phyloP scores from a whole-genome alignment of 1,140 invertebrate species.

The Aphaenogaster ashmeadi region DNA sequence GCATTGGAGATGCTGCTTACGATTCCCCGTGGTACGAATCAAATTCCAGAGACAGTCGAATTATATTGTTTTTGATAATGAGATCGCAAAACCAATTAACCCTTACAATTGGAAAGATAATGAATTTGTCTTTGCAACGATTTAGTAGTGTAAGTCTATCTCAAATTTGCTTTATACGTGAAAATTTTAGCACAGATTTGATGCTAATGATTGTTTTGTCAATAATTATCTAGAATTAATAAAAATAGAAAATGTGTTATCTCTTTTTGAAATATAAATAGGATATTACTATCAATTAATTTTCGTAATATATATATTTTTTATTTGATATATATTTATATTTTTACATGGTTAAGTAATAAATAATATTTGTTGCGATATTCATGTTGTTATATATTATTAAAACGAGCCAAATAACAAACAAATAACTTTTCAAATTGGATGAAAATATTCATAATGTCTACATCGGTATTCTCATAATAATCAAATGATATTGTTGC shows the following conservation, averaged over 20 bases:
- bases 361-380: background rate
- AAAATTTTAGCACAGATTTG: background rate
- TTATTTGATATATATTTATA: background rate
- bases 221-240: background rate
- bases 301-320: background rate
- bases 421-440: background rate
- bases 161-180: background rate
- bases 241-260: background rate
- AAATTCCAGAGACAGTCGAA: conserved; percentile 16
- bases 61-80: conserved; percentile 53
- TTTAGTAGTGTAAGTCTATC: conserved; percentile 61
- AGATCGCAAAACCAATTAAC: conserved; percentile 57
- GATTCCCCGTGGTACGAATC: conserved; percentile 59
- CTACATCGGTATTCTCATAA: background rate
- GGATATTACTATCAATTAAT: background rate
- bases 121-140: conserved; percentile 62
- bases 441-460: background rate
- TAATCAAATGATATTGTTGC: conserved; percentile 3
- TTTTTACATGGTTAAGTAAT: background rate
- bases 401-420: background rate
- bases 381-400: background rate
- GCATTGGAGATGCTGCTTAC: conserved; percentile 45
- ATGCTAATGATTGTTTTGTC: background rate
- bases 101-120: conserved; percentile 67
- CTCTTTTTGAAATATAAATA: background rate